These are phyloP conservation scores for Drosophila sordidapex DNA, from an alignment of 2,888 invertebrate species.

Conservation along the genomic window DNA sequence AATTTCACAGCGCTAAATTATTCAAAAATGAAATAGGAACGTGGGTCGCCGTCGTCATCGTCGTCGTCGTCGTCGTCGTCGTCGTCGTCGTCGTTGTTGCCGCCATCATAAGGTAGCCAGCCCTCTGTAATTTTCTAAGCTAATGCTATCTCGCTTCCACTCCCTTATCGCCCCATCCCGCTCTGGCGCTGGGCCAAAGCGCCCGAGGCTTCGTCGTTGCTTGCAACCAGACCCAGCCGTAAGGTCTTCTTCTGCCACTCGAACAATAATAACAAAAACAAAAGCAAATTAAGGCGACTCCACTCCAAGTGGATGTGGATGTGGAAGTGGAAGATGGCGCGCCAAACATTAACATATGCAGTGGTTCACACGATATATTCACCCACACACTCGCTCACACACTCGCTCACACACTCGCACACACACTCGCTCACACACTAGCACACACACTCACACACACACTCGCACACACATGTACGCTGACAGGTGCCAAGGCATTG, in stretches of 20 bases:
- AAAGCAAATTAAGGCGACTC: conserved; percentile 58
- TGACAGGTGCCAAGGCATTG: conserved; percentile 76
- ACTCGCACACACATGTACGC: conserved; percentile 14
- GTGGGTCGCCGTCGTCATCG: conserved; percentile 41
- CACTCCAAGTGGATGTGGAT: conserved; percentile 38
- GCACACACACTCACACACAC: neutral
- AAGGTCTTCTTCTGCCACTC: conserved; percentile 35
- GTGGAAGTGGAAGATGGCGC: conserved; percentile 65
- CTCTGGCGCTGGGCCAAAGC: conserved; percentile 35
- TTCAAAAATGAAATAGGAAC: conserved; percentile 72
- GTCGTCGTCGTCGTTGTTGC: conserved; percentile 6
- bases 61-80: neutral
- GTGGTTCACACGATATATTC: conserved; percentile 77
- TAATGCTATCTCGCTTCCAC: conserved; percentile 41
- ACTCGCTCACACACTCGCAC: conserved; percentile 27
- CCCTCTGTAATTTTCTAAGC: conserved; percentile 71
- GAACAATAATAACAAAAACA: conserved; percentile 35
- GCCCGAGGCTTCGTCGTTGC: conserved; percentile 25
- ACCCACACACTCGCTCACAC: conserved; percentile 46
- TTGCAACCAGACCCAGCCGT: conserved; percentile 18
- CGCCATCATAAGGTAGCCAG: conserved; percentile 55
- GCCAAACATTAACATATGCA: conserved; percentile 76
- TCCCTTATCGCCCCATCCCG: conserved; percentile 19
- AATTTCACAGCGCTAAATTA: conserved; percentile 77
- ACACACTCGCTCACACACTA: neutral